Conservation (phyloP, 2,113 vertebrate species). For the Nipponia nippon region DNA sequence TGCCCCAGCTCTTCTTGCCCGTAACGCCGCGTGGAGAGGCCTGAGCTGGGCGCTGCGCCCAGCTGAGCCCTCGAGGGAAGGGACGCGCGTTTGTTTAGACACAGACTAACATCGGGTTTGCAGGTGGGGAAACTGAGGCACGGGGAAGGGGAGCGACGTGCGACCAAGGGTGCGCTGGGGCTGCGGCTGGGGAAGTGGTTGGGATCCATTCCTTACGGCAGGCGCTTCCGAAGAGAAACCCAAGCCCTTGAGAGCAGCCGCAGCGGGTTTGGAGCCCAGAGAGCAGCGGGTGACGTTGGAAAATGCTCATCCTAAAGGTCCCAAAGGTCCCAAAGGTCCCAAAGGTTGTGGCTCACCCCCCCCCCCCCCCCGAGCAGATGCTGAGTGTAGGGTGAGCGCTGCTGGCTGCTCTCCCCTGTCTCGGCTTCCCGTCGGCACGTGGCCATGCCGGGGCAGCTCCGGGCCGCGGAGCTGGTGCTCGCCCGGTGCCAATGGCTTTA, state of each 20-base stretch:
- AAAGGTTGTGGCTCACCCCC: neutral
- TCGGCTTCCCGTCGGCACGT: fast-evolving
- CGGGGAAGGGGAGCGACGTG: fast-evolving
- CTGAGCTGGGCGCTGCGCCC: neutral
- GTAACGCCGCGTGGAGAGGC: fast-evolving
- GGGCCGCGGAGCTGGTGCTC: neutral
- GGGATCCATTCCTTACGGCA: neutral
- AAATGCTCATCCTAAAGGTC: neutral
- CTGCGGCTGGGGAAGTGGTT: fast-evolving
- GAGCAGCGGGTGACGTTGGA: fast-evolving
- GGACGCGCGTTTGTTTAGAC: neutral
- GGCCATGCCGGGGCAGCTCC: fast-evolving
- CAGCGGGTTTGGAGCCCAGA: neutral
- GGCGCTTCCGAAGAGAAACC: neutral
- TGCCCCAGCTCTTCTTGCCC: fast-evolving
- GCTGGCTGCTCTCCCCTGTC: neutral
- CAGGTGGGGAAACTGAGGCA: neutral
- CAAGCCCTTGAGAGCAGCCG: fast-evolving
- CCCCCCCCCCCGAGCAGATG: fast-evolving
- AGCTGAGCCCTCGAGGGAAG: neutral
- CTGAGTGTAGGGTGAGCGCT: fast-evolving
- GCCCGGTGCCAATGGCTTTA: fast-evolving
- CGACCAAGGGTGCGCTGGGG: fast-evolving
- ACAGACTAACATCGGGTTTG: neutral
- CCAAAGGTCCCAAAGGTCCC: neutral